A percentile compares a stretch with the other conserved stretches of the same genome.
Conservation (phyloP, 2,113 vertebrate species). For the Atherinomorus stipes region DNA sequence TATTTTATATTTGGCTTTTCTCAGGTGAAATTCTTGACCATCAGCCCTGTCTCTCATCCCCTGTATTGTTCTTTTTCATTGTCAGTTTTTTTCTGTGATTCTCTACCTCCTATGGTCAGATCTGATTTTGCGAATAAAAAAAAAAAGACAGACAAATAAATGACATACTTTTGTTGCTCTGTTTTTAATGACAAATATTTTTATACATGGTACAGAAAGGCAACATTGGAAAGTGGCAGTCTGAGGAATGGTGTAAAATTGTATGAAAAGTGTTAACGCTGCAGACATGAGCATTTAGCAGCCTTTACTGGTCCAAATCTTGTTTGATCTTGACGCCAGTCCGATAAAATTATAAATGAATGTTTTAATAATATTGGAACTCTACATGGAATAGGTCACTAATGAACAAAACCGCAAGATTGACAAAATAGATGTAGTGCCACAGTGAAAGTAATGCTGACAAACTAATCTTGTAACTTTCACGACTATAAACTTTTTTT, state of each 20-base stretch:
- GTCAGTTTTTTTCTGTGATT: slow-evolving; percentile 4
- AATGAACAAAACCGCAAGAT: not conserved
- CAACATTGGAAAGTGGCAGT: slow-evolving; percentile 1
- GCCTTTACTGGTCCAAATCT: not conserved
- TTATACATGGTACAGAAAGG: slow-evolving; percentile 31
- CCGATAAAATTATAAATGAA: not conserved
- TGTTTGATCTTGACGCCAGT: not conserved
- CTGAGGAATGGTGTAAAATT: slow-evolving; percentile 5
- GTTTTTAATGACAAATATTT: slow-evolving; percentile 40
- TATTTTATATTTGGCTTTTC: not conserved
- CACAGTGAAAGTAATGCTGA: too few relatives aligned
- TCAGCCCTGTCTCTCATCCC: not conserved
- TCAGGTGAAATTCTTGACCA: not conserved
- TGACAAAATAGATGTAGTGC: too few relatives aligned
- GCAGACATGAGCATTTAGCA: not conserved
- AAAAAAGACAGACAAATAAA: not conserved
- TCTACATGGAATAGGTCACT: not conserved
- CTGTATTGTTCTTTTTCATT: slow-evolving; percentile 3
- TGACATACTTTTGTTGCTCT: not conserved
- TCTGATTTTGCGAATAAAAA: slow-evolving; percentile 48
- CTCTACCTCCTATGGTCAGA: not conserved
- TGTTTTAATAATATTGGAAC: not conserved
- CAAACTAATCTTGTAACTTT: not conserved
- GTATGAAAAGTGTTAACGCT: not conserved
- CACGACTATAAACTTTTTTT: not conserved